Base-by-base conservation (phyloP, 1,140 invertebrate genomes). In the Brachionus rotundiformis region DNA sequence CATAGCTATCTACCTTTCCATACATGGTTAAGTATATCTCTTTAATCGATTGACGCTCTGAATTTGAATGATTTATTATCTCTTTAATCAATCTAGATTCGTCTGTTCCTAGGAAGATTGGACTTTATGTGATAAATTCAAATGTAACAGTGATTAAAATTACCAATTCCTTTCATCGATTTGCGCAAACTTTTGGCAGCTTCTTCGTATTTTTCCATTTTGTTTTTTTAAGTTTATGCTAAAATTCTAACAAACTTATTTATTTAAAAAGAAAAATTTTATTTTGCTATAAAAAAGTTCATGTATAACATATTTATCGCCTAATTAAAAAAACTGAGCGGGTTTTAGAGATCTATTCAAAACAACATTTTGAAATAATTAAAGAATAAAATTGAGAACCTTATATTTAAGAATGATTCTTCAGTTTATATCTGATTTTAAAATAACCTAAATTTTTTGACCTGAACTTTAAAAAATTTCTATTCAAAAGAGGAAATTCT, bases 71-170 rank as follows among this genome's bases (percentile, higher is more conserved):
- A 25, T 29, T 44, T 10, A 63, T 7, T 16, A 63, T 41, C 27
- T 63, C 54, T 25, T 68, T 63, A 49, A 81, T 81, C 6, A 81
- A 8, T 44, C 54, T 41, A 5, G 13, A 16, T 41, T 81, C 79
- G 65, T 81, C 54, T 3, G 79, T 81, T 29, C 76, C 76, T 82
- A 85, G 83, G 47, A 36, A 33, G 16, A 36, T 19, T 1, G 6
- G 10, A 54, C n/a, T n/a, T n/a, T n/a, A n/a, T n/a, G n/a, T n/a
- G n/a, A n/a, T n/a, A n/a, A n/a, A n/a, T n/a, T n/a, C n/a, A n/a
- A n/a, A n/a, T n/a, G n/a, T n/a, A n/a, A n/a, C n/a, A 33, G 31
- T 3, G 11, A 16, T 16, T 25, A 7, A 41, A 13, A 10, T 76
- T 19, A 54, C 54, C 36, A 25, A 36, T 61, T 61, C 44, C 33